phyloP scores from a whole-genome alignment of 1,140 invertebrate genomes.

The Himalopsyche phryganea region DNA sequence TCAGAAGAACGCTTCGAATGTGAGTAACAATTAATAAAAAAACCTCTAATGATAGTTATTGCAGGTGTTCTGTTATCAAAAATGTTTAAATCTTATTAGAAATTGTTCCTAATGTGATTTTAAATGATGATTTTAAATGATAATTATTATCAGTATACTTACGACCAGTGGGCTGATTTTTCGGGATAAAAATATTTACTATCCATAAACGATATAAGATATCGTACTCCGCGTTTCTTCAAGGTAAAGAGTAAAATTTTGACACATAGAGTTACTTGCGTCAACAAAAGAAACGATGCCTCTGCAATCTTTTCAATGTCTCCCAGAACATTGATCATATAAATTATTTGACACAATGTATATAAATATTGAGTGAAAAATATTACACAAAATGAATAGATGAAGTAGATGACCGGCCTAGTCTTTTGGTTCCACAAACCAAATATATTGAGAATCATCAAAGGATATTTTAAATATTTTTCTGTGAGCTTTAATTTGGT shows the following conservation, averaged over 20 bases:
- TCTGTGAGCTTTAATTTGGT: slow-evolving; percentile 3
- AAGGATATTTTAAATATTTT: slow-evolving; percentile 21
- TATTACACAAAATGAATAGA: slow-evolving; percentile 18
- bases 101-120: too few relatives aligned
- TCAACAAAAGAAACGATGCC: slow-evolving; percentile 29
- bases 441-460: slow-evolving; percentile 20
- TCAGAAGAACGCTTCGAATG: too few relatives aligned
- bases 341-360: slow-evolving; percentile 26
- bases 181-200: slow-evolving; percentile 11
- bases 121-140: too few relatives aligned
- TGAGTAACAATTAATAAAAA: too few relatives aligned
- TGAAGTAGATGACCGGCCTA: slow-evolving; percentile 4
- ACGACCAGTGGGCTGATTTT: slow-evolving; percentile 10
- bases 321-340: slow-evolving; percentile 25
- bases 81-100: too few relatives aligned
- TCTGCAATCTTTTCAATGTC: slow-evolving; percentile 33
- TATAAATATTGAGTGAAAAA: slow-evolving; percentile 30
- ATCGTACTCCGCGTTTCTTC: slow-evolving; percentile 10
- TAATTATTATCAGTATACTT: too few relatives aligned
- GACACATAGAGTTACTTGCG: slow-evolving; percentile 25
- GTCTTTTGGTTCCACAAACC: slow-evolving; percentile 27
- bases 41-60: too few relatives aligned
- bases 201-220: slow-evolving; percentile 18
- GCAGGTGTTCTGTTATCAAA: too few relatives aligned
- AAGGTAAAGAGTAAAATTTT: slow-evolving; percentile 23